Percentiles rank a stretch among this genome's conserved stretches.
phyloP scores from a whole-genome alignment of 2,888 invertebrate genomes.

The Myopa tessellatipennis region DNA sequence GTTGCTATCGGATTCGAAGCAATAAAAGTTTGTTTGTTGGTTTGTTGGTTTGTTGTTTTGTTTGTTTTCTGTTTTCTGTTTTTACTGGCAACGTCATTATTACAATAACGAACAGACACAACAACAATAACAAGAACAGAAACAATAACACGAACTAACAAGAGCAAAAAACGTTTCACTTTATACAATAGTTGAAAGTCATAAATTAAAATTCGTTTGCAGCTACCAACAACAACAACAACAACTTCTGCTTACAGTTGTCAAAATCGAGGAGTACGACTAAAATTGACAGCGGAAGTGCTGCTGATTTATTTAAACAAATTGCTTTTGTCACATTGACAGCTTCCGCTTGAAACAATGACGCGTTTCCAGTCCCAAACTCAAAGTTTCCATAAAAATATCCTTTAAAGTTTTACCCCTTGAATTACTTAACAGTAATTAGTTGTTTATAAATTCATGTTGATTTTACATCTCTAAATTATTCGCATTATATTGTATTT shows the following conservation, averaged over 20 bases:
- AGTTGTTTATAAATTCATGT: too few relatives aligned
- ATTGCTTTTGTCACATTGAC: slow-evolving; percentile 34
- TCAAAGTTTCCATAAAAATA: neutral
- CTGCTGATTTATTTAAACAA: slow-evolving; percentile 33
- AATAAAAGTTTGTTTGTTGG: slow-evolving; percentile 26
- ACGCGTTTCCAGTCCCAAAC: neutral
- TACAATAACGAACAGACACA: slow-evolving; percentile 8
- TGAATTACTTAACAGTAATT: too few relatives aligned
- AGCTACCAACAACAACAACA: slow-evolving; percentile 3
- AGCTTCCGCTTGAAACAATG: slow-evolving; percentile 17
- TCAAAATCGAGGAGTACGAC: neutral
- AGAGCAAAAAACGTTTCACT: neutral
- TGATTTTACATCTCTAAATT: too few relatives aligned
- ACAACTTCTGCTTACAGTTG: neutral
- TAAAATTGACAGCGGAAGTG: slow-evolving; percentile 36
- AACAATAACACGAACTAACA: neutral
- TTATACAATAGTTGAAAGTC: slow-evolving; percentile 2
- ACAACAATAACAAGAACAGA: slow-evolving; percentile 15
- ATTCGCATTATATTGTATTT: too few relatives aligned
- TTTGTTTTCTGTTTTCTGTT: neutral
- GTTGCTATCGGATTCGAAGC: slow-evolving; percentile 22
- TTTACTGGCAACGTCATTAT: slow-evolving; percentile 27
- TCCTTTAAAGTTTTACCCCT: too few relatives aligned
- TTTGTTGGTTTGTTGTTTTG: neutral
- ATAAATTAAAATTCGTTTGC: slow-evolving; percentile 31